Percentiles rank a stretch among this genome's conserved stretches.
Conservation (phyloP, 2,888 invertebrate genomes). For the Neelides folsomi region DNA sequence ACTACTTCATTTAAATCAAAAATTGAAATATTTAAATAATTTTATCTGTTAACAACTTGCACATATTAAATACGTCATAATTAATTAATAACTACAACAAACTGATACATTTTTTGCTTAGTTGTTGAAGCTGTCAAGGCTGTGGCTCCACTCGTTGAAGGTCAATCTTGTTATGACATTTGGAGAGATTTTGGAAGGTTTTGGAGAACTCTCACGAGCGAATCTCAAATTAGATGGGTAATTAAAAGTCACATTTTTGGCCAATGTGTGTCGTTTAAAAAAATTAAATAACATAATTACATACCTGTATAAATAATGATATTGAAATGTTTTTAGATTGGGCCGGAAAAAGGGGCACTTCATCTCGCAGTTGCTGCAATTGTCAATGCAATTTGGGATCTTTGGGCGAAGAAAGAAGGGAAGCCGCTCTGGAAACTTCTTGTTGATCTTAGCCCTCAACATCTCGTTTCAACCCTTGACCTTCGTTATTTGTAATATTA, state of each 20-base stretch:
- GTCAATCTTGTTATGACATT: slow-evolving; percentile 54
- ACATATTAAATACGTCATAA: too few species aligned
- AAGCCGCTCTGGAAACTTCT: slow-evolving; percentile 80
- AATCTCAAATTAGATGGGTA: slow-evolving; percentile 85
- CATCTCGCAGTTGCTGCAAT: slow-evolving; percentile 78
- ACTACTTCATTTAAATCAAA: too few species aligned
- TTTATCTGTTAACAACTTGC: too few species aligned
- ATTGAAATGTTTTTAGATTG: slow-evolving; percentile 47
- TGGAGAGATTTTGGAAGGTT: slow-evolving; percentile 62
- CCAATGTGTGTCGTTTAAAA: slow-evolving; percentile 1
- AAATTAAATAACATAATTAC: neutral
- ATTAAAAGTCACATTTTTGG: neutral
- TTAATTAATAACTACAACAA: too few species aligned
- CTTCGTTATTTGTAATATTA: slow-evolving; percentile 54
- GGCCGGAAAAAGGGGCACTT: slow-evolving; percentile 79
- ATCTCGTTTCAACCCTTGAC: slow-evolving; percentile 70
- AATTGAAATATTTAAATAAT: too few species aligned
- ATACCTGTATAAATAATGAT: neutral
- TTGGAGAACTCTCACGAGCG: slow-evolving; percentile 70
- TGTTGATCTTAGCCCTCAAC: slow-evolving; percentile 68
- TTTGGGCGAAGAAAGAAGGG: slow-evolving; percentile 69
- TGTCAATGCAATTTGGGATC: slow-evolving; percentile 81
- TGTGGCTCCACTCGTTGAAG: slow-evolving; percentile 55
- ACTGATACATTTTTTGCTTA: slow-evolving; percentile 37
- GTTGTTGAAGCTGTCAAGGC: slow-evolving; percentile 62